Evolutionary conservation across 2,888 invertebrate species (phyloP).

Genomic region (Cinara cedri): DNA sequence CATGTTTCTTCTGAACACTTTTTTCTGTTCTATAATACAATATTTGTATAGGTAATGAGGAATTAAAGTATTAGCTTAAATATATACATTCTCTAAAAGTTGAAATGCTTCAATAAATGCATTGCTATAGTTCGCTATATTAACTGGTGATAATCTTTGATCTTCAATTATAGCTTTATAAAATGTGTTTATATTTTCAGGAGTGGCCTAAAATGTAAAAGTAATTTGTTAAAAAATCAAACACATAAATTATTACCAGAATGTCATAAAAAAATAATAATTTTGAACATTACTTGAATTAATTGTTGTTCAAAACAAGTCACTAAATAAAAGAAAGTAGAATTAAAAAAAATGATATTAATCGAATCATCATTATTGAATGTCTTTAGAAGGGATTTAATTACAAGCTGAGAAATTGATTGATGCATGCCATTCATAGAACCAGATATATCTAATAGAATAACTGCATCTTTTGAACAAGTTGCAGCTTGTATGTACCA

Average conservation of each 20-base stretch:
- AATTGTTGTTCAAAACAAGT: slow-evolving; percentile 82
- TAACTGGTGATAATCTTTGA: slow-evolving; percentile 69
- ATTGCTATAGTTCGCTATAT: slow-evolving; percentile 81
- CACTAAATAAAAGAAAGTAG: slow-evolving; percentile 77
- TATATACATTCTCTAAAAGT: slow-evolving; percentile 74
- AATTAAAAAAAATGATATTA: slow-evolving; percentile 83
- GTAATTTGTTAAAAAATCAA: not conserved
- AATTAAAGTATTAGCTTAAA: not conserved
- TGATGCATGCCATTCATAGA: slow-evolving; percentile 88
- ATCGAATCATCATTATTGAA: slow-evolving; percentile 98
- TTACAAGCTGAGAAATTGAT: slow-evolving; percentile 82
- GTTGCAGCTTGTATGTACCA: slow-evolving; percentile 99
- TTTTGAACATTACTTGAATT: slow-evolving; percentile 68
- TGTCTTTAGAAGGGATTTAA: slow-evolving; percentile 87
- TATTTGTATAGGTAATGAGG: not conserved
- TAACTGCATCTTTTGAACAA: slow-evolving; percentile 95
- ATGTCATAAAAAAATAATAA: too few relatives aligned
- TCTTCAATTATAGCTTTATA: slow-evolving; percentile 70
- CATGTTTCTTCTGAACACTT: slow-evolving; percentile 65
- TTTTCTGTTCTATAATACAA: slow-evolving; percentile 34
- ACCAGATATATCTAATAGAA: slow-evolving; percentile 92
- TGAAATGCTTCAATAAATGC: slow-evolving; percentile 86
- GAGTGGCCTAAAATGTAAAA: slow-evolving; percentile 73
- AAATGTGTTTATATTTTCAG: slow-evolving; percentile 80
- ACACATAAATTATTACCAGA: not conserved